Percentiles rank a stretch among this genome's conserved stretches.
These are phyloP conservation scores for Ophion costatus DNA, from an alignment of 2,888 invertebrate genomes.

Conservation along the genomic window DNA sequence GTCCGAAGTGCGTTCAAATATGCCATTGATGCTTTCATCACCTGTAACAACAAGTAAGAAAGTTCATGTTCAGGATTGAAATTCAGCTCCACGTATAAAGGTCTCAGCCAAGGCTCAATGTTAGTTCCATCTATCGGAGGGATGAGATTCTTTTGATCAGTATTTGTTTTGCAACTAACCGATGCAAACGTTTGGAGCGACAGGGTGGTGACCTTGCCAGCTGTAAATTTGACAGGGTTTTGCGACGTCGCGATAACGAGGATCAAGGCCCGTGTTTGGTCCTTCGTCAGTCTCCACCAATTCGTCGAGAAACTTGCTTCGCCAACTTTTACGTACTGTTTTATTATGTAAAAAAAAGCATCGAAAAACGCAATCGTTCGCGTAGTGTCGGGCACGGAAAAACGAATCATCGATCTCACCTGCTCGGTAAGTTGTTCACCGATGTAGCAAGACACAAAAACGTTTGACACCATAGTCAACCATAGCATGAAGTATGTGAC, in stretches of 20 bases:
- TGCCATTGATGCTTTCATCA: conserved; percentile 56
- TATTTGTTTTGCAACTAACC: conserved; percentile 59
- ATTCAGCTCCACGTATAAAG: not conserved
- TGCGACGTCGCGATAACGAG: conserved; percentile 66
- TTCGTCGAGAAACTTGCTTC: conserved; percentile 67
- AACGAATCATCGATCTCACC: conserved; percentile 35
- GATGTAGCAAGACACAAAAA: conserved; percentile 66
- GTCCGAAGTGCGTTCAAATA: conserved; percentile 60
- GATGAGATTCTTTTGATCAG: not conserved
- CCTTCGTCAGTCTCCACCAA: conserved; percentile 70
- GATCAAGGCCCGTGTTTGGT: conserved; percentile 64
- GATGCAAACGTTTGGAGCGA: conserved; percentile 67
- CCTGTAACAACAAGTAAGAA: conserved; percentile 35
- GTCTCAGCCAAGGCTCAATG: not conserved
- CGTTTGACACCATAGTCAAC: conserved; percentile 45
- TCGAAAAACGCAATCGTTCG: not conserved
- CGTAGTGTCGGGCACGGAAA: not conserved
- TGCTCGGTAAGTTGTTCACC: conserved; percentile 61
- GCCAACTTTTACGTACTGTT: conserved; percentile 69
- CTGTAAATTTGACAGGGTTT: conserved; percentile 51
- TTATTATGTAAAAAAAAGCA: not conserved
- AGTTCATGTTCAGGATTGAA: not conserved
- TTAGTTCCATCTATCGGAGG: not conserved
- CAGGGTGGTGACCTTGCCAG: conserved; percentile 66
- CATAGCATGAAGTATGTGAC: conserved; percentile 29